Evolutionary conservation across 2,113 vertebrate genomes (phyloP).

Genomic region (Chascanopsetta lugubris): DNA sequence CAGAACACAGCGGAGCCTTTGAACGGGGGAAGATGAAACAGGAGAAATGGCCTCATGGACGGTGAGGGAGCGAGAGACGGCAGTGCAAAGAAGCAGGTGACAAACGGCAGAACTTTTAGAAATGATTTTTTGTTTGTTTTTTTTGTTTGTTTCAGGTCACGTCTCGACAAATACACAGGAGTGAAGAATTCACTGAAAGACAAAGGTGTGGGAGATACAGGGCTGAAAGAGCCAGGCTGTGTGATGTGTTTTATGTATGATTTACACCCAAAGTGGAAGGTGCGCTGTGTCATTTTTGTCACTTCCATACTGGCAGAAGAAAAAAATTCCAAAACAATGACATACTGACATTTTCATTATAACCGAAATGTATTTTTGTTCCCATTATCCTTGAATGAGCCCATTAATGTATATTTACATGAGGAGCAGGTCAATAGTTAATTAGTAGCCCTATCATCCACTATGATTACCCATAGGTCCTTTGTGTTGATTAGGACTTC

Average conservation of each 20-base stretch:
- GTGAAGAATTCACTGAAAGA: slow-evolving; percentile 6
- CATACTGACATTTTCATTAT: too few species aligned
- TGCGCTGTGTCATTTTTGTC: too few species aligned
- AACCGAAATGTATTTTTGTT: too few species aligned
- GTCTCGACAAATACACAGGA: slow-evolving; percentile 34
- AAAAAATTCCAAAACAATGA: too few species aligned
- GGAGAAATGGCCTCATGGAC: slow-evolving; percentile 41
- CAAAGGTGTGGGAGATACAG: slow-evolving; percentile 4
- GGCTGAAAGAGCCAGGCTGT: slow-evolving; percentile 26
- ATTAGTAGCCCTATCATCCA: too few species aligned
- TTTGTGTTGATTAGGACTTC: too few species aligned
- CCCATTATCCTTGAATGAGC: too few species aligned
- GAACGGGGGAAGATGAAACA: slow-evolving; percentile 69
- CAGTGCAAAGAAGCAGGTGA: slow-evolving; percentile 39
- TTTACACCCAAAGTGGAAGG: too few species aligned
- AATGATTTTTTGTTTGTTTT: slow-evolving; percentile 41
- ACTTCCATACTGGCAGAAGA: too few species aligned
- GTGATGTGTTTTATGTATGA: slow-evolving; percentile 48
- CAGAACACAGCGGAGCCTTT: slow-evolving; percentile 57
- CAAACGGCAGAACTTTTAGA: slow-evolving; percentile 9
- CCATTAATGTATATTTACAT: too few species aligned
- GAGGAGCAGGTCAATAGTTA: too few species aligned
- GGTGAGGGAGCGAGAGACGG: slow-evolving; percentile 21
- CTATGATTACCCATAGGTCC: too few species aligned
- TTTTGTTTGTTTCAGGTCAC: slow-evolving; percentile 49